A percentile compares a stretch with the other conserved stretches of the same genome.
Conservation (phyloP, 2,113 vertebrate genomes). For the Pluvianellus socialis region DNA sequence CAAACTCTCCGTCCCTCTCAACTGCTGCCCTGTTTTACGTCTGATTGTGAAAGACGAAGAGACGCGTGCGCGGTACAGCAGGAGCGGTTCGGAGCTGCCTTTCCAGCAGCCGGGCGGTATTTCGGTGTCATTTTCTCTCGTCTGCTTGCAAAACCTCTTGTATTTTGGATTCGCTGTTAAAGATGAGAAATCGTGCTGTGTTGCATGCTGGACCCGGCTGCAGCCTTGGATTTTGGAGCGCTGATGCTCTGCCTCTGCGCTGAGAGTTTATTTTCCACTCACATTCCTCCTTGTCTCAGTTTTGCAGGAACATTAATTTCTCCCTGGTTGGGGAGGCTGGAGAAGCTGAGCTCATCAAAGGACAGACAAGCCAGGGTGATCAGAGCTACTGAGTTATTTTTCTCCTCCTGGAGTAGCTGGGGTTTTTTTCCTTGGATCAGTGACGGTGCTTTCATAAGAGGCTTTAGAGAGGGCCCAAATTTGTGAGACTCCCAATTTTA, state of each 20-base stretch:
- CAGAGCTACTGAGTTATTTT: not conserved
- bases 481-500: not conserved
- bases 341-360: constrained; percentile 33
- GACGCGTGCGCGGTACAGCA: accelerated
- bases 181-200: not conserved
- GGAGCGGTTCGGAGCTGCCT: not conserved
- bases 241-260: not conserved
- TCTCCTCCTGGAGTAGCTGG: not conserved
- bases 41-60: not conserved
- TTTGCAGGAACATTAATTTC: constrained; percentile 12
- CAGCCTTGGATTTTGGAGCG: not conserved
- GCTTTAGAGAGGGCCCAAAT: not conserved
- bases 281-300: not conserved
- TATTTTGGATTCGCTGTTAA: not conserved
- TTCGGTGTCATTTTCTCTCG: not conserved
- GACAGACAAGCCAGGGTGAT: not conserved
- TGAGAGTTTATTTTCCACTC: not conserved
- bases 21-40: not conserved
- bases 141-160: not conserved
- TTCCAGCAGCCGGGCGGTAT: not conserved
- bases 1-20: not conserved
- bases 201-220: not conserved
- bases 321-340: not conserved
- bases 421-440: not conserved
- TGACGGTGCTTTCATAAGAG: not conserved